Conservation (phyloP, 2,797 vertebrate genomes). For the Rhinoraja longicauda region DNA sequence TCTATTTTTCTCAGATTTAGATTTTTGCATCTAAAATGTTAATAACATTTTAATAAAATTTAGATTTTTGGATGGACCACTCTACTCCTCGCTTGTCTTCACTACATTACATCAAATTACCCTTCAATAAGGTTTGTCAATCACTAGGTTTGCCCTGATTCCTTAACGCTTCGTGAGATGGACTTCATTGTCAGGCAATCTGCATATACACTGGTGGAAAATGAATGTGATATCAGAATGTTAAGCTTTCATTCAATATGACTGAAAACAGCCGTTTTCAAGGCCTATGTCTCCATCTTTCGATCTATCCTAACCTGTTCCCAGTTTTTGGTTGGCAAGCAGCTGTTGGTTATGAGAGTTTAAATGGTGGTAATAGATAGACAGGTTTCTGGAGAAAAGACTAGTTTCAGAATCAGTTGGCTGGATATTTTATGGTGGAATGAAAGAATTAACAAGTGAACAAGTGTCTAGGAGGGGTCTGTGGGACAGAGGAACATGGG, state of each 20-base stretch:
- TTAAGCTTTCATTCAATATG: not conserved
- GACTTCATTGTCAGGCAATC: not conserved
- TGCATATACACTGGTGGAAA: not conserved
- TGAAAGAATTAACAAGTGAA: not conserved
- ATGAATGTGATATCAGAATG: not conserved
- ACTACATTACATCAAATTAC: not conserved
- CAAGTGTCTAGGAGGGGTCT: not conserved
- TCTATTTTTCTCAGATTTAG: constrained; percentile 14
- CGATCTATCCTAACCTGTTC: not conserved
- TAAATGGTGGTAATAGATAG: not conserved
- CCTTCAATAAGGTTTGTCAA: not conserved
- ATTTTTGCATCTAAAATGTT: too few relatives aligned
- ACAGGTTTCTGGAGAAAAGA: not conserved
- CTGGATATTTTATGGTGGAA: not conserved
- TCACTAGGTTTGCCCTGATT: not conserved
- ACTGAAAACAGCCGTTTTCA: not conserved
- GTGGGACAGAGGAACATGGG: not conserved
- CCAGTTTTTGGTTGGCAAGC: not conserved
- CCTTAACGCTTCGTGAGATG: not conserved
- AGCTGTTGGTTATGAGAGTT: not conserved
- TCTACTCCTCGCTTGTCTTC: not conserved
- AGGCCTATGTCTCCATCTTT: not conserved
- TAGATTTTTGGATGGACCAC: not conserved
- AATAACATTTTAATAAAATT: not conserved
- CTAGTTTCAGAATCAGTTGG: not conserved